Base-by-base conservation (phyloP, 2,797 vertebrate species). In the Rhadinocentrus ornatus region DNA sequence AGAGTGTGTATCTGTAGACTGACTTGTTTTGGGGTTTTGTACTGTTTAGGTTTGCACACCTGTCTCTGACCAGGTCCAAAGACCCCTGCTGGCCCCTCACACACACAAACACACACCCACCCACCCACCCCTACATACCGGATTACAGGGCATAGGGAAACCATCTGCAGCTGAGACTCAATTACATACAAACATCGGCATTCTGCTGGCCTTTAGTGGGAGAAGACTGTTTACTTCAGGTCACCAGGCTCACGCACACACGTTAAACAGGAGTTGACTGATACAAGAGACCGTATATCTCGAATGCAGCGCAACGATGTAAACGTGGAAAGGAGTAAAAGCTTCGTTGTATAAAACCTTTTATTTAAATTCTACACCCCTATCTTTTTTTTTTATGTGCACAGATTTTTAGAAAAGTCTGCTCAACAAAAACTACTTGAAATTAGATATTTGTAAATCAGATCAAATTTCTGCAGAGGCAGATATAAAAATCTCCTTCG, bases 111-210 rank as follows among this genome's bases (percentile, higher is more conserved):
- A 58, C 58, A 67, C 41, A 60, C 55, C 35, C 44, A 66, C 81
- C 8, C 69, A 68, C 56, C 58, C 70, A 68, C 72, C 32, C 57
- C 52, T 67, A 71, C 82, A 89, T 78, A 87, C 92, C 86, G 87
- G 86, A 93, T 93, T 94, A 93, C 83, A 93, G 88, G 90, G 89
- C 81, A 88, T 75, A 22, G 75, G 71, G 75, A 83, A 90, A 88
- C 86, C 90, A 92, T 93, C 92, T 94, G 91, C 90, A 90, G 82
- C 90, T 84, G 90, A 89, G 87, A 88, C 83, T 90, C 85, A 91
- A 90, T 93, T 92, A 90, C 89, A 88, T 84, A 84, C 87, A 91
- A 90, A 91, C 93, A 91, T 88, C 57, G 82, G 86, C 84, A 86
- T 92, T 89, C 89, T 89, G 89, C 87, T 91, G 91, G 81, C 87